Conservation (phyloP, 2,888 invertebrate species). For the Agrochola circellaris region DNA sequence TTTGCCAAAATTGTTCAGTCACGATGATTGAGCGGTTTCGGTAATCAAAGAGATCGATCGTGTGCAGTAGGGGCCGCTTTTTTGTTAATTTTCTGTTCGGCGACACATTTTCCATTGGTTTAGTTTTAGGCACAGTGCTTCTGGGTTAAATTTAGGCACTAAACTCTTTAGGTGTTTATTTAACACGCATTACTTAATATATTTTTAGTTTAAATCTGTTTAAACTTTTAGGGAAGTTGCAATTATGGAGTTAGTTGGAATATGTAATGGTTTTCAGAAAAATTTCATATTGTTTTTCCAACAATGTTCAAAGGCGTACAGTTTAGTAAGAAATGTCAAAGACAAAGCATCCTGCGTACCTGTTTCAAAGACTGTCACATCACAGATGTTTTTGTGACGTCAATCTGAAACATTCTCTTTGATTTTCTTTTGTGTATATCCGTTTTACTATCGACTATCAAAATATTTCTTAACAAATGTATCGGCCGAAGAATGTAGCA, state of each 20-base stretch:
- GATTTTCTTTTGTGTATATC: slow-evolving; percentile 35
- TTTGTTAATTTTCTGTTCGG: slow-evolving; percentile 63
- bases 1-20: slow-evolving; percentile 77
- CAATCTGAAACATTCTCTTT: slow-evolving; percentile 33
- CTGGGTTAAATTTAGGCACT: slow-evolving; percentile 23
- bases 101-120: slow-evolving; percentile 61
- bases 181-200: background rate
- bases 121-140: slow-evolving; percentile 39
- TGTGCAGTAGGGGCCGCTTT: slow-evolving; percentile 69
- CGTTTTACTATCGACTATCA: slow-evolving; percentile 18
- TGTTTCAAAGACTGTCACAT: slow-evolving; percentile 44
- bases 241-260: background rate
- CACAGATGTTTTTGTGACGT: slow-evolving; percentile 43
- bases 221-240: background rate
- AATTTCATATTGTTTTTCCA: slow-evolving; percentile 13
- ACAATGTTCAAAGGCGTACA: slow-evolving; percentile 10
- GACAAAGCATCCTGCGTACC: slow-evolving; percentile 35
- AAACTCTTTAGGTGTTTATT: background rate
- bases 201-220: background rate
- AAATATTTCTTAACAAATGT: background rate
- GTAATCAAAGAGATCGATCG: slow-evolving; percentile 74
- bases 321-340: slow-evolving; percentile 38
- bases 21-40: slow-evolving; percentile 78
- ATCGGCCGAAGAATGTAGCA: slow-evolving; percentile 4
- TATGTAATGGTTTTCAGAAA: background rate